Base-by-base conservation (phyloP, 2,797 vertebrate species). In the Eremophila alpestris region DNA sequence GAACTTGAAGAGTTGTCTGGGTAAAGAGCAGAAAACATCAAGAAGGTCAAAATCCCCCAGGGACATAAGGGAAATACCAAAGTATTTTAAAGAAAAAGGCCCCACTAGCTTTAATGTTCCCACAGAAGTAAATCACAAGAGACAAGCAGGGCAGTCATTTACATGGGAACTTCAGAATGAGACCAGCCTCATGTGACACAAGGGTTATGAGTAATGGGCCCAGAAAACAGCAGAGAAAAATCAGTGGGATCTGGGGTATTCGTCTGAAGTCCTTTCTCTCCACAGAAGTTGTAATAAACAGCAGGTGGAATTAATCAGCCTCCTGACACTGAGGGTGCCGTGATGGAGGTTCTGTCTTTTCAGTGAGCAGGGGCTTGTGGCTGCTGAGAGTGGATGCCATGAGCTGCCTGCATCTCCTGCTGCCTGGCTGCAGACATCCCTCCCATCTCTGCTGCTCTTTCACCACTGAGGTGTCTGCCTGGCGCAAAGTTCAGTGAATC, bases 31-130 rank as follows among this genome's bases (percentile, higher is more conserved):
- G 62, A 91, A 93, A 89, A 58, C 45, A 87, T 90, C 55, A 81
- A 78, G 67, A 93, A 38, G 60, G 73, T 65, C 79, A 93, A 95
- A 96, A 95, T 94, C 90, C 93, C 92, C 87, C 22, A 26, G 71
- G 73, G 65, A 89, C 48, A 51, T 88, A 55, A 91, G 97, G 96
- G 94, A 97, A 97, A 97, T 95, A 94, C 96, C 95, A 46, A 27
- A 62, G 10, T 43, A 82, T 52, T 67, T 38, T 20, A 29, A 29
- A 4, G 5, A 84, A 92, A 82, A 56, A 68, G 16, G 56, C 29
- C 52, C 58, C 63, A 49, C 32, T 78, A 83, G 43, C 81, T 93
- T 93, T 91, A 85, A 68, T 49, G 75, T 94, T 95, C 88, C 83
- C 80, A 83, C 85, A 70, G 70, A 81, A 93, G 69, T 32, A 92